A percentile compares a stretch with the other conserved stretches of the same genome.
These are phyloP conservation scores for Pedicia rivosa DNA, from an alignment of 2,888 invertebrate species.

Conservation along the genomic window DNA sequence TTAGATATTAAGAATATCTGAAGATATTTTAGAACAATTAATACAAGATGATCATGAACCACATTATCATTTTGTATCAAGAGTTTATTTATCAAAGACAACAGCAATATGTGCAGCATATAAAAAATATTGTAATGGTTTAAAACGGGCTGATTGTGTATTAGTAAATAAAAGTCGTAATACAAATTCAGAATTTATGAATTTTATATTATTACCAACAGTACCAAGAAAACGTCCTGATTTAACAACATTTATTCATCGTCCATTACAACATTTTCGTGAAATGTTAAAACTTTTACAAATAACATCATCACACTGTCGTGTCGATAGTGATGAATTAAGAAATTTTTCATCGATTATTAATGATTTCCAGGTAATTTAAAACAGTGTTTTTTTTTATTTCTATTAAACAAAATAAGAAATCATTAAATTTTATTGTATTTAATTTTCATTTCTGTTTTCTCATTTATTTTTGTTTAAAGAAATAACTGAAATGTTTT, in stretches of 20 bases:
- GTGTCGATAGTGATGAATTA: constrained; percentile 29
- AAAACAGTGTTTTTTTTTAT: no score
- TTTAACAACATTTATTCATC: constrained; percentile 68
- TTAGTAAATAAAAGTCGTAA: constrained; percentile 60
- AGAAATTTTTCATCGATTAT: constrained; percentile 30
- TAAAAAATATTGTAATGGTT: constrained; percentile 66
- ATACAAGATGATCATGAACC: constrained; percentile 59
- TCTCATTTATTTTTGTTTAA: not conserved
- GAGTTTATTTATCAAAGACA: constrained; percentile 57
- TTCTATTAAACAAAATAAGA: no score
- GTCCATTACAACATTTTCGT: constrained; percentile 68
- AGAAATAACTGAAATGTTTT: not conserved
- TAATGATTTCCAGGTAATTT: constrained; percentile 16
- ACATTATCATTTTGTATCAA: constrained; percentile 47
- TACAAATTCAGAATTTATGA: constrained; percentile 60
- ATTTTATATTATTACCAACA: constrained; percentile 63
- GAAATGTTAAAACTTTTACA: constrained; percentile 43
- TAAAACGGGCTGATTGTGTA: constrained; percentile 73
- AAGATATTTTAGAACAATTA: constrained; percentile 62
- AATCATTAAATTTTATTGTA: no score
- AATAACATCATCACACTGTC: constrained; percentile 32
- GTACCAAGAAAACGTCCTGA: constrained; percentile 70
- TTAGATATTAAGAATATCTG: constrained; percentile 41
- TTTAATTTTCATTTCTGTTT: no score
- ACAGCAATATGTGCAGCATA: constrained; percentile 60